A percentile compares a stretch with the other conserved stretches of the same genome.
Evolutionary conservation across 2,797 vertebrate genomes (phyloP).

Genomic region (Anabas testudineus): DNA sequence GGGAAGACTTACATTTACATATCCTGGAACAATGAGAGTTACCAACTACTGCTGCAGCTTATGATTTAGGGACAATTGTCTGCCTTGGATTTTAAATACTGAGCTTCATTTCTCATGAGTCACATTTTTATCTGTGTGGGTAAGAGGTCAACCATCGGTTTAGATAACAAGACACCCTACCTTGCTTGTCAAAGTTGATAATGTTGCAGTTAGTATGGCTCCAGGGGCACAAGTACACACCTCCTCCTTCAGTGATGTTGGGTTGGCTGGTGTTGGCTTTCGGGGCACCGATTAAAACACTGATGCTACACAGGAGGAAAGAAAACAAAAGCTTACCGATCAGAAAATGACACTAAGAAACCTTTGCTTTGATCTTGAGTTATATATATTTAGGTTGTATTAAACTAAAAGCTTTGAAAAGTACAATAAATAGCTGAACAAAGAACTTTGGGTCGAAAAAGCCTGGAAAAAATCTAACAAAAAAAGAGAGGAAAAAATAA

Average conservation of each 20-base stretch:
- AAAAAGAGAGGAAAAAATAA: too few relatives aligned
- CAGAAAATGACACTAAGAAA: constrained; percentile 7
- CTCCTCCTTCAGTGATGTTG: constrained; percentile 87
- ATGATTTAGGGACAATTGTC: constrained; percentile 27
- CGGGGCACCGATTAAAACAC: constrained; percentile 91
- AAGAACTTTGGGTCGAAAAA: too few relatives aligned
- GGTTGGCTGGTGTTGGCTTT: constrained; percentile 92
- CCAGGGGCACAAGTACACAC: constrained; percentile 91
- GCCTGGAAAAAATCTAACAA: too few relatives aligned
- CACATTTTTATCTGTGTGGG: constrained; percentile 14
- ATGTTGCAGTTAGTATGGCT: constrained; percentile 74
- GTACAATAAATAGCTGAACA: background rate
- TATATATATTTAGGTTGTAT: background rate
- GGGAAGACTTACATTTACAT: constrained; percentile 54
- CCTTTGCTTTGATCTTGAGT: background rate
- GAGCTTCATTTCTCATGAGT: constrained; percentile 1
- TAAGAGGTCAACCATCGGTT: constrained; percentile 10
- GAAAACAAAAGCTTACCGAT: constrained; percentile 1
- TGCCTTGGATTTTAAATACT: constrained; percentile 14
- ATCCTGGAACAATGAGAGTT: constrained; percentile 34
- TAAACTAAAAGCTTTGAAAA: background rate
- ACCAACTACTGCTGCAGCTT: constrained; percentile 28
- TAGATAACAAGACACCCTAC: constrained; percentile 74
- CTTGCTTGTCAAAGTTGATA: constrained; percentile 89
- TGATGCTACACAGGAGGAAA: constrained; percentile 75